A percentile compares a stretch with the other conserved stretches of the same genome.
Evolutionary conservation across 2,113 vertebrate genomes (phyloP).

Genomic region (Hippocampus comes): DNA sequence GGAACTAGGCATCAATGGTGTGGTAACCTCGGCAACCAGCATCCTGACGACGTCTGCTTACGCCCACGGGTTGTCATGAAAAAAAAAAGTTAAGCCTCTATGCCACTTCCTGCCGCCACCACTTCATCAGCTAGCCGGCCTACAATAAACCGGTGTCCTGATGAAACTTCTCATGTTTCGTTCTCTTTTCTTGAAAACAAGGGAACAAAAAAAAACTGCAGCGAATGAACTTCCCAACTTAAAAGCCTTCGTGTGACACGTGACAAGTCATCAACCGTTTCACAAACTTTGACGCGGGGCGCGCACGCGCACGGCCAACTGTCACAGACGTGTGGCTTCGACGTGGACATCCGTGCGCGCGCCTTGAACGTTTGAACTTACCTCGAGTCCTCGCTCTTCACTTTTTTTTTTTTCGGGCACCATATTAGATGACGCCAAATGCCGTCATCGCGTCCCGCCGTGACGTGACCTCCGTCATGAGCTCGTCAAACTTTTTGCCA

Average conservation of each 20-base stretch:
- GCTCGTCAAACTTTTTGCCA: neutral
- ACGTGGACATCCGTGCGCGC: neutral
- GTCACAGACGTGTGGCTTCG: neutral
- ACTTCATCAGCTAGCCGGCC: no score
- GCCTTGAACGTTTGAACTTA: neutral
- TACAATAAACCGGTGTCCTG: no score
- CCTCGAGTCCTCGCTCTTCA: neutral
- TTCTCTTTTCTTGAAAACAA: no score
- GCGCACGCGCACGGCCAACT: neutral
- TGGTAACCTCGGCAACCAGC: no score
- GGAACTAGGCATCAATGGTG: no score
- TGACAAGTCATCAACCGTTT: neutral
- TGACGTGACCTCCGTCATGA: neutral
- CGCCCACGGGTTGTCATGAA: no score
- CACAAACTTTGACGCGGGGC: neutral
- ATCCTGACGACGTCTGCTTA: no score
- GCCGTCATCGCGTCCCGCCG: neutral
- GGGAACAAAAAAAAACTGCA: neutral
- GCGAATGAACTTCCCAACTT: no score
- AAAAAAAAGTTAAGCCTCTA: no score
- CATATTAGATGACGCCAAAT: neutral
- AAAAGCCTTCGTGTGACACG: neutral
- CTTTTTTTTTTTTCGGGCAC: no score
- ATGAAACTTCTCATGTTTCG: no score
- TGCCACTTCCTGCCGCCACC: no score